Conservation (phyloP, 2,888 invertebrate genomes). For the Caradrina kadenii region DNA sequence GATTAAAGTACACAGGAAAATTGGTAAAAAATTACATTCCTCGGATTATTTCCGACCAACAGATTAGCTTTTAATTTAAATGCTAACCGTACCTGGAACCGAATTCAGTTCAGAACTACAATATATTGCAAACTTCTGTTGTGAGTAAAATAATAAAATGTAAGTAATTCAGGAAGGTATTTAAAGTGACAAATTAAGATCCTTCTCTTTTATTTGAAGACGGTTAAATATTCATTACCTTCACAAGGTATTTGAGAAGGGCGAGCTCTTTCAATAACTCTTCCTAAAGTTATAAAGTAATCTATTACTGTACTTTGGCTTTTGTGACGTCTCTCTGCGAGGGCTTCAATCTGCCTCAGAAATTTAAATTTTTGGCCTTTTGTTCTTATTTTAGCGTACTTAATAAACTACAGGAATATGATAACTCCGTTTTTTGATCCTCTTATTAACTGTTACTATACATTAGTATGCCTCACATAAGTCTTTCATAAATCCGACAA, state of each 20-base stretch:
- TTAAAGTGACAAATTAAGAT: slow-evolving; percentile 25
- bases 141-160: slow-evolving; percentile 8
- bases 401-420: background rate
- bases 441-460: background rate
- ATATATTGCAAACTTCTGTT: slow-evolving; percentile 2
- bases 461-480: background rate
- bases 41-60: slow-evolving; percentile 11
- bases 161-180: slow-evolving; percentile 3
- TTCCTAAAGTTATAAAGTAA: slow-evolving; percentile 44
- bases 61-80: slow-evolving; percentile 24
- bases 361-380: slow-evolving; percentile 16
- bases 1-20: slow-evolving; percentile 3
- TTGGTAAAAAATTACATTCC: background rate
- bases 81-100: slow-evolving; percentile 4
- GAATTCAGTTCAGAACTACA: slow-evolving; percentile 12
- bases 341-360: slow-evolving; percentile 5
- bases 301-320: slow-evolving; percentile 31
- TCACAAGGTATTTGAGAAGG: slow-evolving; percentile 34
- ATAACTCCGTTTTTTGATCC: background rate
- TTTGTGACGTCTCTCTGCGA: slow-evolving; percentile 14
- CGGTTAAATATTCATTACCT: slow-evolving; percentile 27
- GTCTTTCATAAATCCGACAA: background rate
- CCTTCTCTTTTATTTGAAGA: slow-evolving; percentile 21
- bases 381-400: background rate
- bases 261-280: slow-evolving; percentile 38